A percentile compares a stretch with the other conserved stretches of the same genome.
phyloP scores from a whole-genome alignment of 2,113 vertebrate species.

The Lathamus discolor region DNA sequence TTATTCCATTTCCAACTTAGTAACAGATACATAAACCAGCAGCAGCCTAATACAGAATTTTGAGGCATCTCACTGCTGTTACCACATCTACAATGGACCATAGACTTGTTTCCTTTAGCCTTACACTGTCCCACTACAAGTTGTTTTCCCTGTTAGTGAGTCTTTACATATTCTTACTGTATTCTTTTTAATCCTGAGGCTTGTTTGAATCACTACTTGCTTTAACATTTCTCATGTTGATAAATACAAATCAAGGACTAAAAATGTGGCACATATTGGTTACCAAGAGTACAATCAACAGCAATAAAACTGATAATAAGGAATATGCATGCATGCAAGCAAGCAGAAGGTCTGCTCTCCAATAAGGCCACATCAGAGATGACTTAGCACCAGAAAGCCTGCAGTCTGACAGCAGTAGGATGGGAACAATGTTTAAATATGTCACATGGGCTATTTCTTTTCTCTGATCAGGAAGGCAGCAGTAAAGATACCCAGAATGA shows the following conservation, averaged over 20 bases:
- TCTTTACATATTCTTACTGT: not conserved
- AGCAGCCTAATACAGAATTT: not conserved
- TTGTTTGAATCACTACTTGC: not conserved
- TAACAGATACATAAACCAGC: not conserved
- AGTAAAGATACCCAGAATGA: not conserved
- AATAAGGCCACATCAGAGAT: not conserved
- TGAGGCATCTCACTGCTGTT: not conserved
- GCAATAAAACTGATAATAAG: not conserved
- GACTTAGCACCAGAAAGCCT: not conserved
- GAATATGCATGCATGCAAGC: not conserved
- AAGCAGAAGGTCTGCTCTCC: not conserved
- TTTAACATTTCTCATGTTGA: not conserved
- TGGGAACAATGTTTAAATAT: not conserved
- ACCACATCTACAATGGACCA: not conserved
- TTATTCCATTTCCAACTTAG: not conserved
- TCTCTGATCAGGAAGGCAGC: not conserved
- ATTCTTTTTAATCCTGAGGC: not conserved
- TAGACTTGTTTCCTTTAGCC: not conserved
- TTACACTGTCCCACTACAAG: not conserved
- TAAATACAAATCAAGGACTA: not conserved
- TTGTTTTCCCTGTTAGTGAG: not conserved
- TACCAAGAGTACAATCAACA: not conserved
- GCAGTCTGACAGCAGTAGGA: not conserved
- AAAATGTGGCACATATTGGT: not conserved
- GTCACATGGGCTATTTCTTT: not conserved